Conservation (phyloP, 2,888 invertebrate genomes). For the Ichneumoninae sp. region DNA sequence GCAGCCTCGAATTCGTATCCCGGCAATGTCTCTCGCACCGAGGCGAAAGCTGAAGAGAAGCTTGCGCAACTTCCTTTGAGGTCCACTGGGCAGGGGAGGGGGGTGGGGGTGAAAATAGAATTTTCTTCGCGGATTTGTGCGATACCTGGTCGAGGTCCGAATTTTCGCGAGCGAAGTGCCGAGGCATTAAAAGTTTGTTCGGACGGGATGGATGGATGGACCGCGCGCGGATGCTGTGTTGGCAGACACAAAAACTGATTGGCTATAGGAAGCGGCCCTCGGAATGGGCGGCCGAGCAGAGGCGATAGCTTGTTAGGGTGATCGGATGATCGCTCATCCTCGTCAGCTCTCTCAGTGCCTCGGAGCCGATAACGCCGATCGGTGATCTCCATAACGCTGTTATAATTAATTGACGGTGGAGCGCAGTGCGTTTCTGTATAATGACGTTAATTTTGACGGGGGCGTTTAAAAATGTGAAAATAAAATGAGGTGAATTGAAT, state of each 20-base stretch:
- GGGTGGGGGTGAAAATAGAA: not conserved
- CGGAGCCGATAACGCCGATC: not conserved
- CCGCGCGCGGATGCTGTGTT: not conserved
- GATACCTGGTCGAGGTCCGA: not conserved
- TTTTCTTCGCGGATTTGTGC: constrained; percentile 12
- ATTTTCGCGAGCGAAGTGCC: constrained; percentile 3
- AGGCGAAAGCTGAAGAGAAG: constrained; percentile 18
- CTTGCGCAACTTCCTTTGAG: constrained; percentile 7
- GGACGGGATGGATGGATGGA: not conserved
- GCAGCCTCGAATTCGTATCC: constrained; percentile 42
- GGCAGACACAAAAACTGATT: not conserved
- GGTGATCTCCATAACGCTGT: not conserved
- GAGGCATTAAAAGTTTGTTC: not conserved
- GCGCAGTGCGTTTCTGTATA: not conserved
- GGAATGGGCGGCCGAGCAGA: not conserved
- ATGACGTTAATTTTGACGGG: not conserved
- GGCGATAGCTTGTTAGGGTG: not conserved
- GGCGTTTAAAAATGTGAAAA: no score
- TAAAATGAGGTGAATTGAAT: no score
- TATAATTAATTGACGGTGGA: not conserved
- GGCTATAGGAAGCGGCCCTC: not conserved
- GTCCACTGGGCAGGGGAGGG: not conserved
- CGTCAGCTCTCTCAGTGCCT: not conserved
- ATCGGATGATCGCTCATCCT: not conserved
- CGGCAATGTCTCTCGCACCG: constrained; percentile 34